These are phyloP conservation scores for Spilosoma lubricipeda DNA, from an alignment of 2,888 invertebrate genomes.

Conservation along the genomic window DNA sequence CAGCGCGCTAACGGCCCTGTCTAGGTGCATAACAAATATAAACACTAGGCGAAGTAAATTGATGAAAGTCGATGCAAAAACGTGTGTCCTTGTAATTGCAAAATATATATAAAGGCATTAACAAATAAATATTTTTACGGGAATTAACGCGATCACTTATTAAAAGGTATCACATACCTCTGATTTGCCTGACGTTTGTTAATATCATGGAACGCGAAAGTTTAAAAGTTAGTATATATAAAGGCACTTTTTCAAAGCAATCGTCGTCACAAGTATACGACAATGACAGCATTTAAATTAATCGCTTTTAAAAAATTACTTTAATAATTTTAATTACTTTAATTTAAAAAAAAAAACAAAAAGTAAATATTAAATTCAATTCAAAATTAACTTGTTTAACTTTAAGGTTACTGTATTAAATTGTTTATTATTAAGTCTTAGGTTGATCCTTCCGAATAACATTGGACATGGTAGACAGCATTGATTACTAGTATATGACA, in stretches of 20 bases:
- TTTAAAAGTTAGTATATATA: too few species aligned
- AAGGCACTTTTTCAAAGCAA: background rate
- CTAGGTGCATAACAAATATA: constrained; percentile 35
- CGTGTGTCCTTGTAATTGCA: constrained; percentile 13
- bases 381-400: background rate
- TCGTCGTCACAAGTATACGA: background rate
- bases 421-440: background rate
- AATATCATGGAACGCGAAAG: too few species aligned
- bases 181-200: too few species aligned
- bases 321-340: too few species aligned
- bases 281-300: background rate
- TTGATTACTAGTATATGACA: background rate
- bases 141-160: too few species aligned
- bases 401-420: background rate
- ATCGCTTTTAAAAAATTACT: too few species aligned
- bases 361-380: background rate
- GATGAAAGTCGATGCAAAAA: constrained; percentile 21
- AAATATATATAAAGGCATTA: background rate
- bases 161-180: too few species aligned
- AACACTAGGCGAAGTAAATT: constrained; percentile 21
- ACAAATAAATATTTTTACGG: too few species aligned
- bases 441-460: background rate
- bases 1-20: constrained; percentile 39
- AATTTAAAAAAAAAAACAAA: too few species aligned
- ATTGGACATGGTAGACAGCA: background rate